Evolutionary conservation across 2,888 invertebrate species (phyloP).

Genomic region (Schizotus pectinicornis): DNA sequence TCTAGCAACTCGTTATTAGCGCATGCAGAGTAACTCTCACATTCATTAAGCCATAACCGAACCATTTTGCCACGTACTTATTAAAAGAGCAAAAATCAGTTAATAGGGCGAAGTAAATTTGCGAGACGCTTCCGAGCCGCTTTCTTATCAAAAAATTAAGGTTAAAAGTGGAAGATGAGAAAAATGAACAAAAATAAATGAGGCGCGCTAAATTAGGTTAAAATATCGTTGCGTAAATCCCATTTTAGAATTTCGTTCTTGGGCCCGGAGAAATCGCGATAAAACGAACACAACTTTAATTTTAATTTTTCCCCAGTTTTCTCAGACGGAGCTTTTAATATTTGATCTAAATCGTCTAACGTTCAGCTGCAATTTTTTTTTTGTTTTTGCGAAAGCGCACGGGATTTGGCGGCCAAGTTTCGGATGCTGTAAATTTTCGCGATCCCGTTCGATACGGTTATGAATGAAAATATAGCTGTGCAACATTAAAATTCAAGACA

Average conservation of each 20-base stretch:
- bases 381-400: too few species aligned
- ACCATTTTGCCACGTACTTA: neutral
- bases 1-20: conserved; percentile 13
- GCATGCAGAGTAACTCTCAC: neutral
- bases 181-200: conserved; percentile 26
- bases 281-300: too few species aligned
- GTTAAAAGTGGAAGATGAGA: conserved; percentile 21
- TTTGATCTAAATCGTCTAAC: too few species aligned
- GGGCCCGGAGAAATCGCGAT: too few species aligned
- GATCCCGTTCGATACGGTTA: conserved; percentile 31
- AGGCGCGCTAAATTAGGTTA: conserved; percentile 19
- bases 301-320: too few species aligned
- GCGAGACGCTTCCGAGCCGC: conserved; percentile 1
- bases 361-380: too few species aligned
- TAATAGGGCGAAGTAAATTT: conserved; percentile 18
- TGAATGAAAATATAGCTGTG: conserved; percentile 32
- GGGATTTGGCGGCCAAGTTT: neutral
- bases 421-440: conserved; percentile 21
- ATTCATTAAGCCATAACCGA: neutral
- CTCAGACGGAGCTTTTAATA: too few species aligned
- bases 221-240: conserved; percentile 19
- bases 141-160: conserved; percentile 25
- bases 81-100: conserved; percentile 5
- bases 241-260: too few species aligned
- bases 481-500: conserved; percentile 42